A percentile compares a stretch with the other conserved stretches of the same genome.
Conservation (phyloP, 1,140 invertebrate genomes). For the Bombus huntii region DNA sequence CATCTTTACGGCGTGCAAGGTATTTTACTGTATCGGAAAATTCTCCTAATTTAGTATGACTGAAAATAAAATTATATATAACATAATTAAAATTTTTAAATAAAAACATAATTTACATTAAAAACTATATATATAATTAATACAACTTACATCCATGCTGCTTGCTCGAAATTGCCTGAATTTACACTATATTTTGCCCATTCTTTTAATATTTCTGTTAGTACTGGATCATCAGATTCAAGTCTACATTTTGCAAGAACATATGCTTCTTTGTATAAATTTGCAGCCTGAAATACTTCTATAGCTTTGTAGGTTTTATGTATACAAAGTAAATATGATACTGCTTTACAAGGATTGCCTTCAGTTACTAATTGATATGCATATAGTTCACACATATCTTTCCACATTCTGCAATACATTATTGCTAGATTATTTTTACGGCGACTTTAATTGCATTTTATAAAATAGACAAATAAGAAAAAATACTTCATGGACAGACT, state of each 20-base stretch:
- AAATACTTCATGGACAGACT: conserved; percentile 72
- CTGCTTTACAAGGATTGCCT: conserved; percentile 83
- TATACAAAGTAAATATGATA: conserved; percentile 84
- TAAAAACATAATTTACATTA: background rate
- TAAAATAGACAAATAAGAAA: background rate
- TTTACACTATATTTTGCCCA: conserved; percentile 82
- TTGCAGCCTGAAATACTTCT: conserved; percentile 82
- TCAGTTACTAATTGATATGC: conserved; percentile 85
- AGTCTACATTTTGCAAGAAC: conserved; percentile 84
- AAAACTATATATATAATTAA: background rate
- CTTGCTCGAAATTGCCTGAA: conserved; percentile 84
- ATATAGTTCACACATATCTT: conserved; percentile 85
- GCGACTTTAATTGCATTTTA: background rate
- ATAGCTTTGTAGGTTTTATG: conserved; percentile 86
- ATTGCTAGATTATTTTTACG: background rate
- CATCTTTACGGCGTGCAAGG: conserved; percentile 70
- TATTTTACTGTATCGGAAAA: conserved; percentile 71
- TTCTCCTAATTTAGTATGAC: conserved; percentile 70
- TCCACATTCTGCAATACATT: conserved; percentile 79
- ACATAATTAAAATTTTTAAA: background rate
- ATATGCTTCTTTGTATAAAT: conserved; percentile 86
- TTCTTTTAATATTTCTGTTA: conserved; percentile 81
- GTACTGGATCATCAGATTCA: conserved; percentile 81
- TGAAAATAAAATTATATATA: conserved; percentile 42
- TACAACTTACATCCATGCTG: conserved; percentile 84